A percentile compares a stretch with the other conserved stretches of the same genome.
Conservation (phyloP, 2,797 vertebrate genomes). For the Cichlasoma orientale region DNA sequence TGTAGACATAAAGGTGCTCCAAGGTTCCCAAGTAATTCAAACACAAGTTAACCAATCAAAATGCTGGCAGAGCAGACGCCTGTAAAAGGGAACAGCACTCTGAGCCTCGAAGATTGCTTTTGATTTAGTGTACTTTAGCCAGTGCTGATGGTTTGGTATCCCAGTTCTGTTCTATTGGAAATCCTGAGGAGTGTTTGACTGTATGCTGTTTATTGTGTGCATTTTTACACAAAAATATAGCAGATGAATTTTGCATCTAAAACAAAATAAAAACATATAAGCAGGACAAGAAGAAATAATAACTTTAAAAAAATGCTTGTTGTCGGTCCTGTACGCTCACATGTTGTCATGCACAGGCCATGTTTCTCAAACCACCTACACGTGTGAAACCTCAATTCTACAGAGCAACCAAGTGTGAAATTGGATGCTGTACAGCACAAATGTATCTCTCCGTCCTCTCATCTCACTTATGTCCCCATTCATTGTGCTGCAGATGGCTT, state of each 20-base stretch:
- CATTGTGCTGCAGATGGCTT: conserved; percentile 12
- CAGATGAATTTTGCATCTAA: background rate
- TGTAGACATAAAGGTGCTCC: background rate
- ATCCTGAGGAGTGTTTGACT: background rate
- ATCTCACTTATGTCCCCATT: conserved; percentile 8
- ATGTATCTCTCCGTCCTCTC: conserved; percentile 44
- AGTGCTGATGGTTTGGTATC: background rate
- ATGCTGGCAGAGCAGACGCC: background rate
- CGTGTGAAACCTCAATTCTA: conserved; percentile 66
- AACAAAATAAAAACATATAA: background rate
- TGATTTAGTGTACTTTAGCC: background rate
- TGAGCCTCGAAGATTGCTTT: background rate
- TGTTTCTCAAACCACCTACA: conserved; percentile 56
- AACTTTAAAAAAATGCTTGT: background rate
- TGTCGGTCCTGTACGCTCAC: conserved; percentile 7
- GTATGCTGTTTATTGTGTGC: background rate
- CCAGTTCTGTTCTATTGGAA: background rate
- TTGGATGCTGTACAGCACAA: conserved; percentile 68
- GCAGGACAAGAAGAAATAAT: background rate
- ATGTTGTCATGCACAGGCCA: conserved; percentile 33
- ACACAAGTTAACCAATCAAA: background rate
- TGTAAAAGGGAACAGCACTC: background rate
- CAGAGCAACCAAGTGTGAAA: conserved; percentile 70
- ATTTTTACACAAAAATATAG: background rate
- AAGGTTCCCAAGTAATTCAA: background rate